phyloP scores from a whole-genome alignment of 2,113 vertebrate genomes.

The Dromiciops gliroides region DNA sequence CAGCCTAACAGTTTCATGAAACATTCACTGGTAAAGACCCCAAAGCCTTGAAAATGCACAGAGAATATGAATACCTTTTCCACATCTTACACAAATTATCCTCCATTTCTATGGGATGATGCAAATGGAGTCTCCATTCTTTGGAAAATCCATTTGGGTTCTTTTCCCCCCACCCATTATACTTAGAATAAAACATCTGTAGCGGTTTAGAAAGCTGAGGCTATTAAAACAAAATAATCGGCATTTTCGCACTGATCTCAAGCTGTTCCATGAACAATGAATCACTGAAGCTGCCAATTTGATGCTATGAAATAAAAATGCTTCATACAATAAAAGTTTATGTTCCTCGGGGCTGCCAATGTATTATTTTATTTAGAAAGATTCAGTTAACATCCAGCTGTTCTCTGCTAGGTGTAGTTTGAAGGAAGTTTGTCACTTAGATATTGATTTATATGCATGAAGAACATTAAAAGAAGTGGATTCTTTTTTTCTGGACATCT shows the following conservation, averaged over 20 bases:
- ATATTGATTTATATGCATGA: conserved; percentile 56
- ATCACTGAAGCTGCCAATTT: conserved; percentile 56
- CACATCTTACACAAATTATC: conserved; percentile 25
- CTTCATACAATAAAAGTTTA: conserved; percentile 60
- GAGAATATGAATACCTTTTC: conserved; percentile 46
- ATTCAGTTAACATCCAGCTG: conserved; percentile 59
- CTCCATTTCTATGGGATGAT: conserved; percentile 31
- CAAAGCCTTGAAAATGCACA: conserved; percentile 59
- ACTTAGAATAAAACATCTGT: conserved; percentile 64
- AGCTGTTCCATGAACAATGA: conserved; percentile 51
- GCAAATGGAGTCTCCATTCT: conserved; percentile 44
- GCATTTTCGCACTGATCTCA: conserved; percentile 59
- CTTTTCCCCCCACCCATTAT: background rate
- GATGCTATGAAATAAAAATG: conserved; percentile 64
- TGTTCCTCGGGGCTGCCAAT: conserved; percentile 40
- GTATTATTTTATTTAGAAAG: conserved; percentile 67
- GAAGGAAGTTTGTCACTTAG: conserved; percentile 47
- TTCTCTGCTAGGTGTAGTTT: conserved; percentile 42
- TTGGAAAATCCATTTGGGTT: conserved; percentile 55
- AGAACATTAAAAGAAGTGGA: conserved; percentile 36
- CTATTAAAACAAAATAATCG: conserved; percentile 64
- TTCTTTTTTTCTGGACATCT: conserved; percentile 26
- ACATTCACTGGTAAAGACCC: background rate
- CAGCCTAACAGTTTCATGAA: conserved; percentile 35
- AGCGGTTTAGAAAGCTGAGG: conserved; percentile 62